phyloP scores from a whole-genome alignment of 2,888 invertebrate species.

The Scaptomyza reducta region DNA sequence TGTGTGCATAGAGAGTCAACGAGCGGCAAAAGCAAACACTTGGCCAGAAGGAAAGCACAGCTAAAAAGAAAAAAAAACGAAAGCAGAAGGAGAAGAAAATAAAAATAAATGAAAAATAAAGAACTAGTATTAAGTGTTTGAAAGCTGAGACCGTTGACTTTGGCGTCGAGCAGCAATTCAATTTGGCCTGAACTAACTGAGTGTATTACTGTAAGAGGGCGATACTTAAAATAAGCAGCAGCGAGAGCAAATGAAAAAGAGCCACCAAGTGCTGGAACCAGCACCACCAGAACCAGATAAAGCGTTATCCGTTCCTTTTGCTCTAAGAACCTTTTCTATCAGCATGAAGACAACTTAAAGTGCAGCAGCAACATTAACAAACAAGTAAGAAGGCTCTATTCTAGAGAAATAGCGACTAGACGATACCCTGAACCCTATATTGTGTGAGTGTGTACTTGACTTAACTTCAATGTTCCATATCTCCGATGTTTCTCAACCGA shows the following conservation, averaged over 20 bases:
- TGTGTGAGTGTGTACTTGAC: too few relatives aligned
- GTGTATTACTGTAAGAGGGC: constrained; percentile 40
- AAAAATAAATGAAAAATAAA: constrained; percentile 30
- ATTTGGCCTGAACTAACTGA: constrained; percentile 64
- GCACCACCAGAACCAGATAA: constrained; percentile 11
- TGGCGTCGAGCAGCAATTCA: constrained; percentile 64
- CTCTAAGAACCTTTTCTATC: neutral
- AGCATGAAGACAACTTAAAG: constrained; percentile 8
- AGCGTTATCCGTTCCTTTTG: neutral
- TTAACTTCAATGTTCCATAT: too few relatives aligned
- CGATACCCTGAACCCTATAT: too few relatives aligned
- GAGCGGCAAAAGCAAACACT: constrained; percentile 71
- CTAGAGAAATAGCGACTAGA: too few relatives aligned
- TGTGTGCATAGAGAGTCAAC: constrained; percentile 59
- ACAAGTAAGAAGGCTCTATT: too few relatives aligned
- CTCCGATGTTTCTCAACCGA: too few relatives aligned
- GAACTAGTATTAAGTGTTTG: constrained; percentile 67
- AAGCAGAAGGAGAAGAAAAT: constrained; percentile 11
- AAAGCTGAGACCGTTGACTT: constrained; percentile 66
- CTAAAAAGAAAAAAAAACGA: constrained; percentile 21
- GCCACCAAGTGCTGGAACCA: neutral
- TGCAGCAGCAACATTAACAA: constrained; percentile 1
- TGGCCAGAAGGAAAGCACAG: constrained; percentile 39
- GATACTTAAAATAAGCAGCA: constrained; percentile 30
- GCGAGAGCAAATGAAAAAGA: constrained; percentile 6